Evolutionary conservation across 2,797 vertebrate species (phyloP).

Genomic region (Phalanger gymnotis): DNA sequence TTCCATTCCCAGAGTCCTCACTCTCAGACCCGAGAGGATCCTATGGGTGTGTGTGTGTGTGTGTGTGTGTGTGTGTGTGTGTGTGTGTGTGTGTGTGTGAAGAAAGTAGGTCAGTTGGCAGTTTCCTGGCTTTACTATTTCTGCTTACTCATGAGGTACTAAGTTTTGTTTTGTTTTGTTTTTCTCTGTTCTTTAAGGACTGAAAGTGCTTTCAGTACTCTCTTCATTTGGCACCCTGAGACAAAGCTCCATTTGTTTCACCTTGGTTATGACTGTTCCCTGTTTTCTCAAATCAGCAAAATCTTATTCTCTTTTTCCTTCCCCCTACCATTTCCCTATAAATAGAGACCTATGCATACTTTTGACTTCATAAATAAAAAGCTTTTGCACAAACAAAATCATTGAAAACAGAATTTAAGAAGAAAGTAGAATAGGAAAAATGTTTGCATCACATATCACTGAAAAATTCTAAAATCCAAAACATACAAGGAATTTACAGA

Average conservation of each 20-base stretch:
- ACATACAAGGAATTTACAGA: not conserved
- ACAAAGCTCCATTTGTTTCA: not conserved
- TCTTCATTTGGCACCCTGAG: not conserved
- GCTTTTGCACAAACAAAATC: not conserved
- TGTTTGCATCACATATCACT: not conserved
- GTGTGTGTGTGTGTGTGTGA: not conserved
- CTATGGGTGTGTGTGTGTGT: not conserved
- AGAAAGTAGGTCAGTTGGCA: not conserved
- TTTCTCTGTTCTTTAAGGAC: not conserved
- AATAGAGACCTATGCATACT: not conserved
- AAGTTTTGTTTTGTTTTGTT: not conserved
- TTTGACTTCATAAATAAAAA: not conserved
- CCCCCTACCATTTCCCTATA: not conserved
- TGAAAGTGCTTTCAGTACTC: not conserved
- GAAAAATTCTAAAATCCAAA: not conserved
- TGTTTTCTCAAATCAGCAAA: not conserved
- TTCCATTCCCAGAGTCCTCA: not conserved
- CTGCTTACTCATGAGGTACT: not conserved
- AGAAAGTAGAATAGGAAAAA: not conserved
- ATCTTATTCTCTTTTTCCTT: not conserved
- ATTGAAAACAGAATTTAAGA: not conserved
- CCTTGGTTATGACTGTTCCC: not conserved
- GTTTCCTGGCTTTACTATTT: not conserved
- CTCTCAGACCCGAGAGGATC: not conserved
- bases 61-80: too few relatives aligned